phyloP scores from a whole-genome alignment of 2,113 vertebrate genomes.

The Oryzias celebensis region DNA sequence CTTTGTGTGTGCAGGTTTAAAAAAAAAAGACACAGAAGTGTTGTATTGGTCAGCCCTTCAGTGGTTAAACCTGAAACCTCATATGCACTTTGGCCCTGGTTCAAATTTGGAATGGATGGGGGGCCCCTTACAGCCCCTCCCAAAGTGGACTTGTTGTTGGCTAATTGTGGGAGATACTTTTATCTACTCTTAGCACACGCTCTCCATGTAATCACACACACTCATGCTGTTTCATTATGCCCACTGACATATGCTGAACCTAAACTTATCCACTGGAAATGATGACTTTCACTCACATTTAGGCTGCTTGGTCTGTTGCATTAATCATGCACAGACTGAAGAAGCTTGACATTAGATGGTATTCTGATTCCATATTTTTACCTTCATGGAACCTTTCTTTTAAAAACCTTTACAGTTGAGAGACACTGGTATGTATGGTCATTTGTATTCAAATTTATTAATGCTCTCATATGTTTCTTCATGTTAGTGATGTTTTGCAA shows the following conservation, averaged over 20 bases:
- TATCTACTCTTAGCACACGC: slow-evolving; percentile 43
- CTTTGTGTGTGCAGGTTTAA: neutral
- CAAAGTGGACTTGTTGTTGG: neutral
- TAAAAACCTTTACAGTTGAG: no score
- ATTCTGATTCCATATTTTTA: no score
- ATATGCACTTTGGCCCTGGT: neutral
- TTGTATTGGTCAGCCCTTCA: no score
- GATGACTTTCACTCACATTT: no score
- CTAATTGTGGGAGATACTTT: slow-evolving; percentile 16
- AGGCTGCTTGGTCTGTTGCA: neutral
- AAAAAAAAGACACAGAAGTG: no score
- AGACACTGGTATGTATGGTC: no score
- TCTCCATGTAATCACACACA: slow-evolving; percentile 6
- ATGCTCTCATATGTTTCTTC: no score
- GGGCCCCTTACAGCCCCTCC: slow-evolving; percentile 24
- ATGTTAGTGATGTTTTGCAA: no score
- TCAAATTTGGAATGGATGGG: slow-evolving; percentile 1
- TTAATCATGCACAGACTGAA: neutral
- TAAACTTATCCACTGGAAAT: neutral
- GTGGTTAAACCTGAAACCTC: neutral
- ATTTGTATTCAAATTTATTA: no score
- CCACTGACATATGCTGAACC: neutral
- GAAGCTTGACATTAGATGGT: neutral
- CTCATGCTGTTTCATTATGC: slow-evolving; percentile 13
- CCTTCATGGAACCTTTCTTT: no score